Conservation (phyloP, 2,113 vertebrate species). For the Eulemur rufifrons region DNA sequence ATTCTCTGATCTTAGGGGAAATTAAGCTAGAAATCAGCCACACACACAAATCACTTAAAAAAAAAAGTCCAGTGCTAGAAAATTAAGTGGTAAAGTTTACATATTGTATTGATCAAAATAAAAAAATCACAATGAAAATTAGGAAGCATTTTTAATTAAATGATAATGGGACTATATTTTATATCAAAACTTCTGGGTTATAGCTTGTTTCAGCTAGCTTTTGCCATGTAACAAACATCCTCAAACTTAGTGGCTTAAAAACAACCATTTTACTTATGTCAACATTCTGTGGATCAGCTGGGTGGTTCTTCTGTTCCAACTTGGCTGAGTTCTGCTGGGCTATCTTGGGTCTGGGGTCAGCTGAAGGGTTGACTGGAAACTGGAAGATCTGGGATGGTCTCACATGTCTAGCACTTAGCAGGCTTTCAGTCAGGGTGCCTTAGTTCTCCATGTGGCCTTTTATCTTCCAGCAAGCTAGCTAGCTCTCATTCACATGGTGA, state of each 20-base stretch:
- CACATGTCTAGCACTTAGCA: not conserved
- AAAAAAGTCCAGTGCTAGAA: not conserved
- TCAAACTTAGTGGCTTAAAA: not conserved
- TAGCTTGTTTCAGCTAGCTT: not conserved
- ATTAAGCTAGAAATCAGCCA: not conserved
- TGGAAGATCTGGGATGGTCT: not conserved
- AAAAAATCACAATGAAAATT: not conserved
- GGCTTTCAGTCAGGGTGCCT: not conserved
- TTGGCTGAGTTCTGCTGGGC: not conserved
- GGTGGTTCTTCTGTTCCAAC: not conserved
- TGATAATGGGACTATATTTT: not conserved
- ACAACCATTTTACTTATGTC: not conserved
- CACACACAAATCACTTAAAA: not conserved
- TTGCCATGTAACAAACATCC: not conserved
- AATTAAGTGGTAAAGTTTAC: slow-evolving; percentile 1
- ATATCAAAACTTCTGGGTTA: not conserved
- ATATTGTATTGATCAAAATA: slow-evolving; percentile 4
- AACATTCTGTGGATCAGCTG: not conserved
- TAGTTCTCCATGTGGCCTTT: not conserved
- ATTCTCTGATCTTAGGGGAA: not conserved
- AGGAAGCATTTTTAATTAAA: slow-evolving; percentile 25
- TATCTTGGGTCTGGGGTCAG: not conserved
- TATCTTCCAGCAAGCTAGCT: not conserved
- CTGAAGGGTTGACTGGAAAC: not conserved
- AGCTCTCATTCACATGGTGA: not conserved